phyloP scores from a whole-genome alignment of 2,113 vertebrate genomes.

The Pimephales promelas region DNA sequence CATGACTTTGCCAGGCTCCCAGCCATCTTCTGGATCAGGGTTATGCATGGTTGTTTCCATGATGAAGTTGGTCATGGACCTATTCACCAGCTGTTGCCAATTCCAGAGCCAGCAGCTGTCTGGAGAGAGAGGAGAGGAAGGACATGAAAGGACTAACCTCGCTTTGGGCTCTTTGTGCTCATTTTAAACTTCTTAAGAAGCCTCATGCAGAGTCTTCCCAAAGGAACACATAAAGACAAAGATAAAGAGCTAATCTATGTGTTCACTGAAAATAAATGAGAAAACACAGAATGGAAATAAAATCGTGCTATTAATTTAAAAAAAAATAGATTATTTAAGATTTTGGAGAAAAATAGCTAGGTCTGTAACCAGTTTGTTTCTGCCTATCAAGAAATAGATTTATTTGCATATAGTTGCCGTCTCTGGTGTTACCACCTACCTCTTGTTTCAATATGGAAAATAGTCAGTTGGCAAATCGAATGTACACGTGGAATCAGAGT shows the following conservation, averaged over 20 bases:
- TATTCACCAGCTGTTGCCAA: conserved; percentile 38
- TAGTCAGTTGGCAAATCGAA: too few relatives aligned
- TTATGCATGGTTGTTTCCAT: conserved; percentile 31
- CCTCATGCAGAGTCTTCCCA: not conserved
- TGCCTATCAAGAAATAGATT: too few relatives aligned
- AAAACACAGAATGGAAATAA: not conserved
- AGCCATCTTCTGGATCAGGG: conserved; percentile 2
- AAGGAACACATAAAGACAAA: not conserved
- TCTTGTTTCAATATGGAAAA: too few relatives aligned
- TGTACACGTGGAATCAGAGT: too few relatives aligned
- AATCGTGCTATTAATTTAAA: not conserved
- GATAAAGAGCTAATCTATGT: not conserved
- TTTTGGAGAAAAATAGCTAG: too few relatives aligned
- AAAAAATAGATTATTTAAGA: too few relatives aligned
- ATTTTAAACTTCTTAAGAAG: not conserved
- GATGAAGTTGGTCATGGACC: conserved; percentile 41
- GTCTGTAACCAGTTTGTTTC: too few relatives aligned
- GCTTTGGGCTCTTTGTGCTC: conserved; percentile 31
- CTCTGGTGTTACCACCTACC: too few relatives aligned
- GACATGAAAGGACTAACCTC: conserved; percentile 10
- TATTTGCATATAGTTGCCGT: too few relatives aligned
- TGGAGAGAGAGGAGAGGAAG: conserved; percentile 2
- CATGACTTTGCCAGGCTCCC: conserved; percentile 6
- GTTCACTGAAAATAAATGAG: not conserved
- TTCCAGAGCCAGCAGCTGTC: conserved; percentile 17